These are phyloP conservation scores for Mesoclemmys tuberculata DNA, from an alignment of 2,113 vertebrate genomes.

Conservation along the genomic window DNA sequence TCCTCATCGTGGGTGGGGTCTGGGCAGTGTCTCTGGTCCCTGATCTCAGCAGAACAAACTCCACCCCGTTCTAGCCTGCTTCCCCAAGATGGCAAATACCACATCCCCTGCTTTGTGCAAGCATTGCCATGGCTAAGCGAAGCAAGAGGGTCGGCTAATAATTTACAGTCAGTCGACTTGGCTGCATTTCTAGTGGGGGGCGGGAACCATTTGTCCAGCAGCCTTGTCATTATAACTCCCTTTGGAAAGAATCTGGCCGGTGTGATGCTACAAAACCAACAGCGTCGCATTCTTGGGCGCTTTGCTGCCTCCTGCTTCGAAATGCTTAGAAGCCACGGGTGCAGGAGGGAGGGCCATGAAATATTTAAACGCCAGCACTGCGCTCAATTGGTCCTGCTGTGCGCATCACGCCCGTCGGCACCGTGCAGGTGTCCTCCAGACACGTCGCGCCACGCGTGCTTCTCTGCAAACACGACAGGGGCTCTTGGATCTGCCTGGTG, in stretches of 20 bases:
- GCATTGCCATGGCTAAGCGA: too few species aligned
- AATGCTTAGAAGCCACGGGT: too few species aligned
- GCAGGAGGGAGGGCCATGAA: not conserved
- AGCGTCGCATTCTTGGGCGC: too few species aligned
- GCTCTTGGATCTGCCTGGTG: too few species aligned
- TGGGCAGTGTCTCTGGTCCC: too few species aligned
- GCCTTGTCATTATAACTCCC: not conserved
- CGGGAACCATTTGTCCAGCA: not conserved
- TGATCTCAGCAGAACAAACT: not conserved
- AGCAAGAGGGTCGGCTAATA: not conserved
- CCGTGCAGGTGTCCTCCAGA: too few species aligned
- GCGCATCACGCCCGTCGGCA: too few species aligned
- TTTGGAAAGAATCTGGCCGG: not conserved
- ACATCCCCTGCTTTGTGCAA: not conserved
- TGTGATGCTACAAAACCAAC: too few species aligned
- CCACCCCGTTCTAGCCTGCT: too few species aligned
- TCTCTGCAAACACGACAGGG: not conserved
- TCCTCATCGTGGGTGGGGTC: too few species aligned
- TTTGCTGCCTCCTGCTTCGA: not conserved
- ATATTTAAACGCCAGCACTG: not conserved
- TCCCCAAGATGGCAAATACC: too few species aligned
- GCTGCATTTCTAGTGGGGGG: not conserved
- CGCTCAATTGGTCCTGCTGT: not conserved
- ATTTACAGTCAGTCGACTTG: not conserved
- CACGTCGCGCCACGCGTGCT: not conserved